Base-by-base conservation (phyloP, 1,140 invertebrate genomes). In the Drosophila aff. region DNA sequence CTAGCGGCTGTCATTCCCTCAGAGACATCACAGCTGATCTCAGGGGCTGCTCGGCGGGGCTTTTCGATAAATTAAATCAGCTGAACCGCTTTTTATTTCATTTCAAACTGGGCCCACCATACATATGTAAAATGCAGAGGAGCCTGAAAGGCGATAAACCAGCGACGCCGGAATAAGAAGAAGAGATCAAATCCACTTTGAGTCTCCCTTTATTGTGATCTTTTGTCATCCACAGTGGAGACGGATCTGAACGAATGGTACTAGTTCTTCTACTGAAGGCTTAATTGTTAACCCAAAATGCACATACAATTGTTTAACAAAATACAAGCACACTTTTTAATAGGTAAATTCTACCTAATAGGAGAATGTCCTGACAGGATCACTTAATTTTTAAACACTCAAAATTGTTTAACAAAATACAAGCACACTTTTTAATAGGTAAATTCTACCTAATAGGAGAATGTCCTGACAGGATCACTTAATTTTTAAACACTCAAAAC, bases 61-160 rank as follows among this genome's bases (percentile, higher is more conserved):
- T 41, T 58, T 69, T 33, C 43, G 43, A 72, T 72, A 72, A 72
- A 72, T 72, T 59, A 58, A 71, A 72, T 72, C 66, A 71, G 69
- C 69, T 73, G 53, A 60, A 52, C 53, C 15, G 44, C 43, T 72
- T 58, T 72, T 73, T 60, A 36, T 73, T 59, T 28, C 40, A 28
- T 67, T 46, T 44, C 67, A 55, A 67, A 50, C 38, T 38, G 61
- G 28, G n/a, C 50, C 47, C 36, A 38, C 40, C 50, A 53, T 13
- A 33, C 2, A 33, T 50, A 36, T 58, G 18, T 41, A 50, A 72
- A 44, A 31, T 41, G 36, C 33, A 31, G 46, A 41, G 10, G 28
- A 31, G 28, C 26, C 43, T 36, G n/a, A 36, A 36, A 50, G 21
- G n/a, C 47, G 44, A 72, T 60, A 73, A 59, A 50, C 38, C 50